Percentiles rank a stretch among this genome's conserved stretches.
phyloP scores from a whole-genome alignment of 2,797 vertebrate species.

The Arctocebus calabarensis region DNA sequence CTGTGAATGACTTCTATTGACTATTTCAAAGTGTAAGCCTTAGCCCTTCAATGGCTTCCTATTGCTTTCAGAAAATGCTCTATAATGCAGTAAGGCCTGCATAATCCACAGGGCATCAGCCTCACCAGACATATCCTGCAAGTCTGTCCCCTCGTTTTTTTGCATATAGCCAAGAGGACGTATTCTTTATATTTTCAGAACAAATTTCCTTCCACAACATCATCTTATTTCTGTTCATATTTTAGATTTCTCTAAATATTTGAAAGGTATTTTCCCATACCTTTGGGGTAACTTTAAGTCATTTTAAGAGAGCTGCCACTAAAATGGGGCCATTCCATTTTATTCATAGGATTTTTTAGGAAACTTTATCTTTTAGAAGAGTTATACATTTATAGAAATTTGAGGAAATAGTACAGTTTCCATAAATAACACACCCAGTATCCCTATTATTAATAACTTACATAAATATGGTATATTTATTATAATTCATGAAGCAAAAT shows the following conservation, averaged over 20 bases:
- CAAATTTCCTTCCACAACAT: not conserved
- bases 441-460: not conserved
- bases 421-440: fast-evolving
- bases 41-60: not conserved
- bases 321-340: not conserved
- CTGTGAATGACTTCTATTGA: not conserved
- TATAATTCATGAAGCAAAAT: not conserved
- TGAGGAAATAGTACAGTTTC: not conserved
- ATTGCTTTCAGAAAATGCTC: not conserved
- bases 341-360: not conserved
- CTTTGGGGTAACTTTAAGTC: not conserved
- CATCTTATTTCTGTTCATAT: not conserved
- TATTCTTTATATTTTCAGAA: not conserved
- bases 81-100: not conserved
- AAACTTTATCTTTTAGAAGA: not conserved
- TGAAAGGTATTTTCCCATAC: not conserved
- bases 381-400: not conserved
- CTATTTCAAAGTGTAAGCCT: not conserved
- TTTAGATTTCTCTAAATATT: not conserved
- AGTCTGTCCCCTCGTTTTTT: not conserved
- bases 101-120: fast-evolving
- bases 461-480: too few relatives aligned
- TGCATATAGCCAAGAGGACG: not conserved
- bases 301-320: not conserved
- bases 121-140: fast-evolving